Percentiles rank a stretch among this genome's conserved stretches.
Evolutionary conservation across 1,140 invertebrate species (phyloP).

Genomic region (Rhopalosiphum maidis): DNA sequence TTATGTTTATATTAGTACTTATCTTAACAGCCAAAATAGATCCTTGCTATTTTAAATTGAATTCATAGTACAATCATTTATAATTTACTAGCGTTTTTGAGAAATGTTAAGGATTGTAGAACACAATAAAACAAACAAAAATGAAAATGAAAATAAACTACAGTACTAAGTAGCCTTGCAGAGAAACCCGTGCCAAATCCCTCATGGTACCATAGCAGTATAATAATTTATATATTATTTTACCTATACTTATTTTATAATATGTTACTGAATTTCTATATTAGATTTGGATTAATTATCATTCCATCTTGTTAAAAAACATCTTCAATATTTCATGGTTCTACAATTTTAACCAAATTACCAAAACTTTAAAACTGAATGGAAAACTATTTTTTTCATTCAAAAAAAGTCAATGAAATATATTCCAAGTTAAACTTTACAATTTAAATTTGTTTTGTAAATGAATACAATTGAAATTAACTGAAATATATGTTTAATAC

Average conservation of each 20-base stretch:
- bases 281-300: background rate
- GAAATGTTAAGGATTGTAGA: background rate
- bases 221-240: slow-evolving; percentile 5
- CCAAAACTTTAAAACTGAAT: too few relatives aligned
- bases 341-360: too few relatives aligned
- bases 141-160: slow-evolving; percentile 16
- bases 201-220: background rate
- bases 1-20: background rate
- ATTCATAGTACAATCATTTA: background rate
- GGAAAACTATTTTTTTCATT: too few relatives aligned
- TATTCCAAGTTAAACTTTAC: too few relatives aligned
- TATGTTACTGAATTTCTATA: background rate
- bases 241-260: slow-evolving; percentile 9
- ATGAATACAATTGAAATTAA: too few relatives aligned
- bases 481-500: too few relatives aligned
- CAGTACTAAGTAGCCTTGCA: background rate
- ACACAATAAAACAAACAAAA: background rate
- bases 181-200: background rate
- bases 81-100: background rate
- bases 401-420: too few relatives aligned
- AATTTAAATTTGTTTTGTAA: too few relatives aligned
- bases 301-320: background rate
- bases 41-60: background rate
- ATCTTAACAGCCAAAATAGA: background rate
- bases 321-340: background rate